Base-by-base conservation (phyloP, 2,888 invertebrate species). In the Spilosoma lubricipeda region DNA sequence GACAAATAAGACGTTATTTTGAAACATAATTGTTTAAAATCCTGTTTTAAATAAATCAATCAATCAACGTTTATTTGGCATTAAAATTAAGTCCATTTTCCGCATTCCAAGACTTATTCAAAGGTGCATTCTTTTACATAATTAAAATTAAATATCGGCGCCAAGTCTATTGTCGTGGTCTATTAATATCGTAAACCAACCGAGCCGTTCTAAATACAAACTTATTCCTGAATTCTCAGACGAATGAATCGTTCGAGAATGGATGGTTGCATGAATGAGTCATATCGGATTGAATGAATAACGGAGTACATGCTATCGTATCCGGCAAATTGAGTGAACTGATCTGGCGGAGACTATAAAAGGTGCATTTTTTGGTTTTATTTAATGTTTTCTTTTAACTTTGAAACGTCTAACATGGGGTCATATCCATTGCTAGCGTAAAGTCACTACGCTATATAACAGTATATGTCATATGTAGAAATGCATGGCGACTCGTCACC, bases 101-200 rank as follows among this genome's bases (percentile, higher is more conserved):
- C 65, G 73, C 68, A 63, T 80, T 77, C 74, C 13, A 13, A 18
- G 2, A 8, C 23, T 67, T 69, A n/a, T 45, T 52, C 5, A 20
- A 56, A 56, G 23, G 18, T 4, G 42, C 30, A 65, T 69, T 63
- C 48, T 69, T 73, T 18, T 36, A 56, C 8, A 13, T 30, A 33
- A 30, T 69, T 64, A 30, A 59, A 56, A 68, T 27, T 64, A 23
- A 65, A 59, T 70, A 45, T 45, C 20, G n/a, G 15, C 65, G 30
- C 33, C 63, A 39, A 18, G 3, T 42, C 56, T 36, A 66, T 70
- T 64, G 75, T 73, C 79, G 75, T 63, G 63, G 4, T 20, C 73
- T 80, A 80, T 76, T 80, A 72, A 76, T 74, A 75, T n/a, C 42
- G 20, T 33, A 23, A 64, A 68, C 63, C 42, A 39, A 64, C 48